phyloP scores from a whole-genome alignment of 2,113 vertebrate genomes.

The Coptodon bakossiorum region DNA sequence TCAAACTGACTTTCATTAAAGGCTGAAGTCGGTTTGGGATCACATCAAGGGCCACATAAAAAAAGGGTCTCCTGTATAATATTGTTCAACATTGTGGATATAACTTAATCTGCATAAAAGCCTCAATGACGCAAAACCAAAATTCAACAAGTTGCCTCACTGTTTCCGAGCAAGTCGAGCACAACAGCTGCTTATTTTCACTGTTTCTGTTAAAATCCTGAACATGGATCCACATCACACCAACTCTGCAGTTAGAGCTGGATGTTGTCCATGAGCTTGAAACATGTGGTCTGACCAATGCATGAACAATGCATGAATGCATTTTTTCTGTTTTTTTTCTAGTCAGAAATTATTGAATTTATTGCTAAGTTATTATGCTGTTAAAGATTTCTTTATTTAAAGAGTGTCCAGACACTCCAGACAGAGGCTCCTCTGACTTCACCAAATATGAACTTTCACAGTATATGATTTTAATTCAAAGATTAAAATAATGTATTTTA shows the following conservation, averaged over 20 bases:
- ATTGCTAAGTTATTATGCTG: neutral
- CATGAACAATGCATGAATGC: neutral
- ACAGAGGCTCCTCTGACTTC: neutral
- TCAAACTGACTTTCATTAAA: neutral
- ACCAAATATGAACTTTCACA: neutral
- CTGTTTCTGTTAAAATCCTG: neutral
- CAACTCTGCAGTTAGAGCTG: neutral
- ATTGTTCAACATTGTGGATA: neutral
- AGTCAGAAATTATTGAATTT: neutral
- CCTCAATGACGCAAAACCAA: neutral
- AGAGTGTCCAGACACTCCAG: neutral
- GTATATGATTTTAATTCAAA: neutral
- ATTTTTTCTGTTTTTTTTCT: neutral
- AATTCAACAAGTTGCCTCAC: neutral
- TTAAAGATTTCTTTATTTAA: neutral
- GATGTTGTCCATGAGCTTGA: neutral
- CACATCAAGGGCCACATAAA: neutral
- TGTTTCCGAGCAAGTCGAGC: neutral
- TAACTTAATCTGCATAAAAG: neutral
- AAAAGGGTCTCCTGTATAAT: neutral
- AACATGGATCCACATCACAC: neutral
- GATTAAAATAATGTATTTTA: neutral
- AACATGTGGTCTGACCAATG: neutral
- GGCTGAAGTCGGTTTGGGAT: neutral
- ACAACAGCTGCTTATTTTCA: neutral